Evolutionary conservation across 2,113 vertebrate species (phyloP).

Genomic region (Dissostichus mawsoni): DNA sequence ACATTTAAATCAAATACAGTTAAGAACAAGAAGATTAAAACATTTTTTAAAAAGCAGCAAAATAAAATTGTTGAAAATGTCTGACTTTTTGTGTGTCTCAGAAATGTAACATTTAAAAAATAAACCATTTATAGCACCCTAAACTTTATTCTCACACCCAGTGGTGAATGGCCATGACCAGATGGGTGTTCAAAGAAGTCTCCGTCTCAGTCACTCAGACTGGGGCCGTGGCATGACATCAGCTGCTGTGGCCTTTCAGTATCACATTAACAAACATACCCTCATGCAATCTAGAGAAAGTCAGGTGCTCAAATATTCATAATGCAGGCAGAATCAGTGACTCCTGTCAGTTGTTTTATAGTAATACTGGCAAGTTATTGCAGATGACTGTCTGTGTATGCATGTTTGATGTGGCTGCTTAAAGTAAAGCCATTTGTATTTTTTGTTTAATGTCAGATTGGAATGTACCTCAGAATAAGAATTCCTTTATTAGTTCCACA

Average conservation of each 20-base stretch:
- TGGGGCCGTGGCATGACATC: constrained; percentile 9
- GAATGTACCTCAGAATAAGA: background rate
- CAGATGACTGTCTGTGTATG: background rate
- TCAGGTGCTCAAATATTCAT: background rate
- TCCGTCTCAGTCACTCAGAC: constrained; percentile 41
- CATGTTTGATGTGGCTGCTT: background rate
- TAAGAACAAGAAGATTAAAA: too few relatives aligned
- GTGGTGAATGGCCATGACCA: constrained; percentile 30
- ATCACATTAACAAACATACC: background rate
- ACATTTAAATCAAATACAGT: too few relatives aligned
- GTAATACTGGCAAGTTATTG: background rate
- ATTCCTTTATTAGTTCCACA: too few relatives aligned
- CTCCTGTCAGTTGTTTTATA: background rate
- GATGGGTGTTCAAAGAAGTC: constrained; percentile 46
- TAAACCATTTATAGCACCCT: constrained; percentile 7
- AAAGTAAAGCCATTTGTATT: background rate
- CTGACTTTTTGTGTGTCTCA: background rate
- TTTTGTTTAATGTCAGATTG: background rate
- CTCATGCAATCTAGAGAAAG: background rate
- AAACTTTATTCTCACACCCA: constrained; percentile 10
- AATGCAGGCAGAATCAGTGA: background rate
- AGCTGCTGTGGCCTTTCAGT: constrained; percentile 23
- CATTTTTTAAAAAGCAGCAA: too few relatives aligned
- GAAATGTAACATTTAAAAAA: background rate
- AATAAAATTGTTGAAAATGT: too few relatives aligned